These are phyloP conservation scores for Helicoverpa assulta DNA, from an alignment of 2,888 invertebrate species.

Conservation along the genomic window DNA sequence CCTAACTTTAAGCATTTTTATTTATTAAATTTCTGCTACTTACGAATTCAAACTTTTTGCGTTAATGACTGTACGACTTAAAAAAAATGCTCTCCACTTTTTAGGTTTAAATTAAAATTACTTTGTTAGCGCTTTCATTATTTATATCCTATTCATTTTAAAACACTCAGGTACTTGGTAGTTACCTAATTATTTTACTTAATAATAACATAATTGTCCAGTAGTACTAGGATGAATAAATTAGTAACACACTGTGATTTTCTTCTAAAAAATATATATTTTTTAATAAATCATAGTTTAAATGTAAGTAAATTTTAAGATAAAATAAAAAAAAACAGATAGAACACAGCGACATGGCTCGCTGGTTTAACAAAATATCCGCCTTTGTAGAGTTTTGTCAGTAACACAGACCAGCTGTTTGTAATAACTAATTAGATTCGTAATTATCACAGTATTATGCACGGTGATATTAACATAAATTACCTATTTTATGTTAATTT, in stretches of 20 bases:
- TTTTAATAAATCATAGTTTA: conserved; percentile 23
- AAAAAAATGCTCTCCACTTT: conserved; percentile 12
- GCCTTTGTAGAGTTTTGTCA: conserved; percentile 56
- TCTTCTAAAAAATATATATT: conserved; percentile 25
- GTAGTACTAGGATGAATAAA: conserved; percentile 32
- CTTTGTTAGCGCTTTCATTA: neutral
- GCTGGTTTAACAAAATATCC: conserved; percentile 56
- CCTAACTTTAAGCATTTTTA: conserved; percentile 17
- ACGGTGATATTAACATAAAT: conserved; percentile 49
- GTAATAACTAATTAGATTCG: conserved; percentile 61
- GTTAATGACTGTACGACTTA: conserved; percentile 1
- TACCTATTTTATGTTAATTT: conserved; percentile 53
- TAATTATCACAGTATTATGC: conserved; percentile 61
- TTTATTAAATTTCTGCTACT: conserved; percentile 10
- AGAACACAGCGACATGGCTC: conserved; percentile 27
- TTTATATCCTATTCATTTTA: conserved; percentile 33
- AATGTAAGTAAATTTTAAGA: conserved; percentile 18
- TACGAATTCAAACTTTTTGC: conserved; percentile 24
- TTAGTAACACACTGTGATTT: conserved; percentile 50
- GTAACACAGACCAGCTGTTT: conserved; percentile 51
- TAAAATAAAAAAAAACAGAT: conserved; percentile 12
- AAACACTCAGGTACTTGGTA: neutral
- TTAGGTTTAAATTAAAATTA: conserved; percentile 20
- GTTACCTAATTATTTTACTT: conserved; percentile 14
- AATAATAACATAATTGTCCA: conserved; percentile 27